These are phyloP conservation scores for Nyctibius bracteatus DNA, from an alignment of 2,113 vertebrate species.

Conservation along the genomic window DNA sequence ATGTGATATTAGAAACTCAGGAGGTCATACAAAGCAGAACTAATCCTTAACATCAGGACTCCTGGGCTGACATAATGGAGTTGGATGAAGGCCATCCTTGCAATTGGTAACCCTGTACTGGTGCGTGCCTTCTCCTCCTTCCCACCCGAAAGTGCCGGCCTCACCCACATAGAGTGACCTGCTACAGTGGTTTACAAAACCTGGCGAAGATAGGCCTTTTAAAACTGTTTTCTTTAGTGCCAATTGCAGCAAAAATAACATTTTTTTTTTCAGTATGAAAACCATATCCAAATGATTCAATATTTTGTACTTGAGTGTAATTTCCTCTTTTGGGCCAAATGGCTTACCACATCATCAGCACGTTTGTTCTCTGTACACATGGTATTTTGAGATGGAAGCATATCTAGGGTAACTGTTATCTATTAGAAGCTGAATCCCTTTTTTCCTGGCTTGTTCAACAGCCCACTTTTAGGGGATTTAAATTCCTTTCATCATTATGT, in stretches of 20 bases:
- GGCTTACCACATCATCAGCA: conserved; percentile 20
- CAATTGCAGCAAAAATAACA: neutral
- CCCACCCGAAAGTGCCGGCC: neutral
- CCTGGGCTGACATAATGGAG: neutral
- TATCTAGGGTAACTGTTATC: conserved; percentile 47
- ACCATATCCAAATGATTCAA: neutral
- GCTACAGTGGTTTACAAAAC: neutral
- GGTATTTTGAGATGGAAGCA: conserved; percentile 22
- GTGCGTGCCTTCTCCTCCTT: neutral
- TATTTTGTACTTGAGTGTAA: conserved; percentile 5
- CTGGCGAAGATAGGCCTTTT: neutral
- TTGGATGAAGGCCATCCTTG: neutral
- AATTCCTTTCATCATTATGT: neutral
- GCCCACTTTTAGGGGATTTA: conserved; percentile 48
- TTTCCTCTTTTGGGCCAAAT: conserved; percentile 20
- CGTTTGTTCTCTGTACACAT: neutral
- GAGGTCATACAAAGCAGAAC: conserved; percentile 27
- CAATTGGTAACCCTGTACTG: neutral
- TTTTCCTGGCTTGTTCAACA: conserved; percentile 54
- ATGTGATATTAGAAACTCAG: neutral
- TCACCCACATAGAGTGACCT: neutral
- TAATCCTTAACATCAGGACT: conserved; percentile 43
- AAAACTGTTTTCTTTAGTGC: neutral
- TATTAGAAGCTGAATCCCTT: conserved; percentile 47
- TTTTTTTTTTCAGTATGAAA: neutral